Percentiles rank a stretch among this genome's conserved stretches.
phyloP scores from a whole-genome alignment of 2,113 vertebrate genomes.

The Psilopogon haemacephalus region DNA sequence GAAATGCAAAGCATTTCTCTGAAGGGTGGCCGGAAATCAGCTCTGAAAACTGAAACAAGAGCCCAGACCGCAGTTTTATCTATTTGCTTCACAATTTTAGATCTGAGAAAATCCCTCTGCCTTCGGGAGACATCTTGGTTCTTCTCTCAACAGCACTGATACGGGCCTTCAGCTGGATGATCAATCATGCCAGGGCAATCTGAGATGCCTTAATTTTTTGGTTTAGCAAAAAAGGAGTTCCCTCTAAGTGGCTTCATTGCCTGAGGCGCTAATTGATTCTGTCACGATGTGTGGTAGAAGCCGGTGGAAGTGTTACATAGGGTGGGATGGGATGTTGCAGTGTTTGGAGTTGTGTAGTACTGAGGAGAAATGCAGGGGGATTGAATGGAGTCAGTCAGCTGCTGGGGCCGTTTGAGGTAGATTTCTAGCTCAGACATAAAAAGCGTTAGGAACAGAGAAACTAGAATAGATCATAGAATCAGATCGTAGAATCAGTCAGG shows the following conservation, averaged over 20 bases:
- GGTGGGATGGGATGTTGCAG: slow-evolving; percentile 38
- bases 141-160: not conserved
- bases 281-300: slow-evolving; percentile 16
- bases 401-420: too few species aligned
- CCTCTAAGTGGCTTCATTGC: slow-evolving; percentile 28
- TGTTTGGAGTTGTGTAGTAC: slow-evolving; percentile 35
- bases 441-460: too few species aligned
- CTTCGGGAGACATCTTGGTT: slow-evolving; percentile 33
- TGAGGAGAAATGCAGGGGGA: not conserved
- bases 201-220: slow-evolving; percentile 32
- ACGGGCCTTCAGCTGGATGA: slow-evolving; percentile 16
- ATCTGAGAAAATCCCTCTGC: slow-evolving; percentile 47
- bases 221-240: slow-evolving; percentile 48
- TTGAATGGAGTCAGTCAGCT: not conserved
- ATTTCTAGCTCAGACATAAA: too few species aligned
- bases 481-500: too few species aligned
- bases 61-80: slow-evolving; percentile 52
- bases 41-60: slow-evolving; percentile 71
- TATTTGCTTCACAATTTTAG: slow-evolving; percentile 48
- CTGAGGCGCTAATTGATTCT: slow-evolving; percentile 48
- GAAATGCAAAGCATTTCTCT: slow-evolving; percentile 78
- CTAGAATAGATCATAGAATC: too few species aligned
- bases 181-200: not conserved
- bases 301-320: slow-evolving; percentile 57
- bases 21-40: slow-evolving; percentile 72